These are phyloP conservation scores for Mobula birostris DNA, from an alignment of 2,113 vertebrate species.

Conservation along the genomic window DNA sequence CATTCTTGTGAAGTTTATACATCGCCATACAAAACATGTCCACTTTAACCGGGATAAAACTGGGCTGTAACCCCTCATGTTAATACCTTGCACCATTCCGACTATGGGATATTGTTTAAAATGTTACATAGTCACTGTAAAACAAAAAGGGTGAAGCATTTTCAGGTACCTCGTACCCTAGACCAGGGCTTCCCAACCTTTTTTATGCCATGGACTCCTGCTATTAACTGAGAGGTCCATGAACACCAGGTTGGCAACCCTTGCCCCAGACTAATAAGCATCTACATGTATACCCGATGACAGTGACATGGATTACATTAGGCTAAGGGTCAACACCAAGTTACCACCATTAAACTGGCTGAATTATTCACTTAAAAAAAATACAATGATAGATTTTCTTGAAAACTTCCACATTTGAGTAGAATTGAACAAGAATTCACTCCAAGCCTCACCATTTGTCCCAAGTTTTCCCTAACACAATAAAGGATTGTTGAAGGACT, in stretches of 20 bases:
- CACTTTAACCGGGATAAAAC: background rate
- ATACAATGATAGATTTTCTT: background rate
- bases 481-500: background rate
- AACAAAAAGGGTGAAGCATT: background rate
- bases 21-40: background rate
- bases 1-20: no score
- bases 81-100: background rate
- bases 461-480: background rate
- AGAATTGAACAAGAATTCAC: background rate
- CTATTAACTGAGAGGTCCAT: no score
- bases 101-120: background rate
- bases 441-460: background rate
- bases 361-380: background rate
- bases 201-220: no score
- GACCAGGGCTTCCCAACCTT: no score
- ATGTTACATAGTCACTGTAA: constrained; percentile 7
- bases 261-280: background rate
- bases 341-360: background rate
- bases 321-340: background rate
- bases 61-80: background rate
- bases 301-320: background rate
- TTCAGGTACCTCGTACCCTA: background rate
- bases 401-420: background rate
- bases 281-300: no score
- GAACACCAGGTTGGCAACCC: no score